These are phyloP conservation scores for Melanotaenia parkinsoni DNA, from an alignment of 2,797 vertebrate genomes.

Conservation along the genomic window DNA sequence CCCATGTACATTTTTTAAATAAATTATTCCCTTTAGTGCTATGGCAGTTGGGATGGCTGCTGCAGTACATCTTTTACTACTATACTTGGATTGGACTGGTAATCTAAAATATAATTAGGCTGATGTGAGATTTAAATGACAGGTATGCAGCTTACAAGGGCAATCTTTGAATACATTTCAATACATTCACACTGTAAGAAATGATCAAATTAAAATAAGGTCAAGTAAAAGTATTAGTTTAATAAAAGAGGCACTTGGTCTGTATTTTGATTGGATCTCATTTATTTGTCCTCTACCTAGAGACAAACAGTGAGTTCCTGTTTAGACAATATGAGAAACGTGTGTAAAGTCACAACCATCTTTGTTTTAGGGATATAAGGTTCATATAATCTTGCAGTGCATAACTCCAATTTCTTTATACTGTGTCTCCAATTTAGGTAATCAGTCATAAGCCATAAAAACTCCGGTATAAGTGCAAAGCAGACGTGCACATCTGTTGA, in stretches of 20 bases:
- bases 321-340: neutral
- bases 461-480: constrained; percentile 46
- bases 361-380: neutral
- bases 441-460: constrained; percentile 15
- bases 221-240: neutral
- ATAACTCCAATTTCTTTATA: constrained; percentile 12
- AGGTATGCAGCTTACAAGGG: no score
- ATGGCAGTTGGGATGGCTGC: neutral
- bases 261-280: neutral
- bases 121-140: neutral
- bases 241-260: neutral
- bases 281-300: neutral
- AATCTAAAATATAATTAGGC: neutral
- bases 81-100: neutral
- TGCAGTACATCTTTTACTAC: neutral
- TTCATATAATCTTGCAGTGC: constrained; percentile 6
- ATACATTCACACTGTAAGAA: neutral
- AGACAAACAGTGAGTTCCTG: neutral
- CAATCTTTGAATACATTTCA: no score
- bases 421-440: constrained; percentile 11
- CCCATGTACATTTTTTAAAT: neutral
- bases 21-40: neutral
- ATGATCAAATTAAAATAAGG: neutral
- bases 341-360: neutral
- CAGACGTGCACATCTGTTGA: constrained; percentile 49